phyloP scores from a whole-genome alignment of 2,888 invertebrate genomes.

The Colostygia pectinataria region DNA sequence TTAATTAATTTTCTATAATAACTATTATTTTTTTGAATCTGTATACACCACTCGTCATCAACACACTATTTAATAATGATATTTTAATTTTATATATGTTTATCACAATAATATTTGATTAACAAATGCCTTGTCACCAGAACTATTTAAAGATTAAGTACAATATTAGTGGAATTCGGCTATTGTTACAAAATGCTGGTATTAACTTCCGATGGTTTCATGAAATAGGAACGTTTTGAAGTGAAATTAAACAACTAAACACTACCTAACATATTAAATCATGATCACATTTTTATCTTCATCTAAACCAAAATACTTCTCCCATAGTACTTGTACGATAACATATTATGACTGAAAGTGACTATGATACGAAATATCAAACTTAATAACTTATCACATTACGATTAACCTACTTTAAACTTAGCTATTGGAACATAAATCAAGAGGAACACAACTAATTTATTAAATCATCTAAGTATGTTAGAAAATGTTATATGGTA shows the following conservation, averaged over 20 bases:
- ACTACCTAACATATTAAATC: constrained; percentile 57
- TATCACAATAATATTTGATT: constrained; percentile 74
- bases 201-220: constrained; percentile 59
- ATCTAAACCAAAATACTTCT: constrained; percentile 57
- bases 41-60: constrained; percentile 62
- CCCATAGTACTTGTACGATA: constrained; percentile 69
- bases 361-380: constrained; percentile 76
- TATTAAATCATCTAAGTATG: constrained; percentile 48
- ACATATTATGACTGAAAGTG: constrained; percentile 83
- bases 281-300: constrained; percentile 71
- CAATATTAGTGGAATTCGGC: constrained; percentile 64
- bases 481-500: constrained; percentile 36
- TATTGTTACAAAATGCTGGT: constrained; percentile 51
- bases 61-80: constrained; percentile 41
- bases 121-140: constrained; percentile 54
- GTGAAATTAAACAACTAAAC: constrained; percentile 55
- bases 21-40: constrained; percentile 25
- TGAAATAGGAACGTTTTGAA: constrained; percentile 71
- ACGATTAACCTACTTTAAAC: constrained; percentile 49
- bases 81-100: constrained; percentile 49
- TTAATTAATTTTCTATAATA: constrained; percentile 18
- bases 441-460: constrained; percentile 68
- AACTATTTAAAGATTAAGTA: constrained; percentile 71
- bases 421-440: constrained; percentile 54
- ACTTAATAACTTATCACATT: constrained; percentile 76